Base-by-base conservation (phyloP, 2,113 vertebrate genomes). In the Procavia capensis region DNA sequence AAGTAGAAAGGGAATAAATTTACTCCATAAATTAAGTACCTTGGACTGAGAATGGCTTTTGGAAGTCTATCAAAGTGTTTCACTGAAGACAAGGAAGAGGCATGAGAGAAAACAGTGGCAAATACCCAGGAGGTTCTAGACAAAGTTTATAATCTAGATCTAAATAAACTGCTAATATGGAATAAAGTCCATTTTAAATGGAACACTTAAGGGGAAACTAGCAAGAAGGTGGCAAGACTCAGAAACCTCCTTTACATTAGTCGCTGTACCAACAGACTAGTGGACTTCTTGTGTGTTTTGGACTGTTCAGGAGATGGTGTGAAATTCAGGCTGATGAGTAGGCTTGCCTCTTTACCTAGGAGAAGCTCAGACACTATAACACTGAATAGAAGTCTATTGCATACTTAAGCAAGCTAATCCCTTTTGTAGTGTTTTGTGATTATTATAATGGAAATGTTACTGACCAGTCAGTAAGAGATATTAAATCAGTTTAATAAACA, bases 11-110 rank as follows among this genome's bases (percentile, higher is more conserved):
- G 27, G 34, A 63, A 43, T 85, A 72, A 31, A 74, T 75, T 14
- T 83, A 57, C 27, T 80, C 34, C 43, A 16, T 84, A n/a, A 76
- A 66, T 84, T 85, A 86, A 6, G 39, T 88, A 20, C 31, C 68
- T 63, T 85, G 16, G 25, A 0, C 27, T 85, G 43, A 61, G n/a
- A 83, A 75, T 39, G 20, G 9, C 24, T 68, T 57, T 85, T 59
- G 43, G n/a, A 19, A 90, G 34, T 88, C 19, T 74, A 57, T 83
- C 57, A 61, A 59, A 89, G n/a, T 81, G 29, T 85, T 88, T 93
- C 43, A 72, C 0, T 59, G 41, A 1, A 50, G 50, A 63, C 41
- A 91, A 68, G 16, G 72, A 78, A 84, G 63, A 87, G 31, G 4
- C 50, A 59, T 79, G 54, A 36, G 43, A 57, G 36, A 27, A 85